Conservation (phyloP, 2,113 vertebrate genomes). For the Phalacrocorax aristotelis region DNA sequence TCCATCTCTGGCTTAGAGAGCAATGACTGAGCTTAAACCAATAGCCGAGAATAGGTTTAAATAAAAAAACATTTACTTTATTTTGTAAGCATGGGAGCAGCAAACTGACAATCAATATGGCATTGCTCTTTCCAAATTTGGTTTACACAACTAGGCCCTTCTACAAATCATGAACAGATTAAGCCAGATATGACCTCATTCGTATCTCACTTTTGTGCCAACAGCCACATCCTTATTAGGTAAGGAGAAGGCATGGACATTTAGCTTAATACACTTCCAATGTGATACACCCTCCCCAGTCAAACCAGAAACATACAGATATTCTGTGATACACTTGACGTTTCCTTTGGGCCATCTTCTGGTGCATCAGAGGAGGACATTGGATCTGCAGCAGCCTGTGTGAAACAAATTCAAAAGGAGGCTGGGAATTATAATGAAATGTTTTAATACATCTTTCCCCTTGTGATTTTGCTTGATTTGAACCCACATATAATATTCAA, state of each 20-base stretch:
- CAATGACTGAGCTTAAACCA: background rate
- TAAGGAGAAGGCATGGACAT: background rate
- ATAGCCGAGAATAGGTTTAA: background rate
- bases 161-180: background rate
- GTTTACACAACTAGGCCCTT: background rate
- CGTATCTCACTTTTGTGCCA: background rate
- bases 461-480: background rate
- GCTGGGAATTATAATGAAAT: slow-evolving; percentile 12
- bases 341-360: slow-evolving; percentile 66
- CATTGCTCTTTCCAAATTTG: background rate
- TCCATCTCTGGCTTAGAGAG: background rate
- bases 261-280: background rate
- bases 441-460: background rate
- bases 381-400: slow-evolving; percentile 66
- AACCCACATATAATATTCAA: background rate
- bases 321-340: slow-evolving; percentile 65
- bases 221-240: background rate
- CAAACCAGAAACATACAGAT: slow-evolving; percentile 73
- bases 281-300: background rate
- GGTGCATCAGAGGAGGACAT: slow-evolving; percentile 26
- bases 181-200: background rate
- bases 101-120: rapidly evolving
- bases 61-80: background rate
- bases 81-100: background rate
- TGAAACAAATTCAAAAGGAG: slow-evolving; percentile 14